phyloP scores from a whole-genome alignment of 2,797 vertebrate genomes.

The Thripadectes ignobilis region DNA sequence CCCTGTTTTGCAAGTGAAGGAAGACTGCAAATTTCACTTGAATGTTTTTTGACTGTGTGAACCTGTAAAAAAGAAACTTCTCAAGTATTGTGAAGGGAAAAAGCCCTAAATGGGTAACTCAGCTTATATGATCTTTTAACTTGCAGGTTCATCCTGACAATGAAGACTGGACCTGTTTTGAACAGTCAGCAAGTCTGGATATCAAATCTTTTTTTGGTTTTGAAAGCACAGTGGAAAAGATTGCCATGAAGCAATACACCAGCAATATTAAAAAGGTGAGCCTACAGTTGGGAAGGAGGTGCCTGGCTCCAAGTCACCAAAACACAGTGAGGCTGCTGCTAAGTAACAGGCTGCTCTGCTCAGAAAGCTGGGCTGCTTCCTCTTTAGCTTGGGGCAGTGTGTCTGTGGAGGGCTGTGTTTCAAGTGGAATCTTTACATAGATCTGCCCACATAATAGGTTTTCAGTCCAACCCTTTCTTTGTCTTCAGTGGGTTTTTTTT shows the following conservation, averaged over 20 bases:
- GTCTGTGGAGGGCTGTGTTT: not conserved
- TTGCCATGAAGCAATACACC: conserved; percentile 96
- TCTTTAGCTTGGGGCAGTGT: not conserved
- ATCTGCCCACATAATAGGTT: not conserved
- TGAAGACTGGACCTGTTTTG: conserved; percentile 96
- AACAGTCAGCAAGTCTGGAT: conserved; percentile 92
- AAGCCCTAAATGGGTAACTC: not conserved
- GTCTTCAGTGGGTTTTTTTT: not conserved
- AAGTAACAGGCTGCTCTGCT: not conserved
- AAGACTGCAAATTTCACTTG: not conserved
- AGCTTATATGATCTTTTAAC: not conserved
- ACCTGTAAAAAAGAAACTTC: not conserved
- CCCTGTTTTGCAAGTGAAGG: not conserved
- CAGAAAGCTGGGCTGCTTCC: not conserved
- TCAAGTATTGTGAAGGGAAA: not conserved
- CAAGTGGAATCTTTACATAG: not conserved
- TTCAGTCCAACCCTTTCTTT: not conserved
- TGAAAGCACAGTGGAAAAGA: conserved; percentile 94
- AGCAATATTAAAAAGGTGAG: conserved; percentile 91
- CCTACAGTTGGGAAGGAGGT: not conserved
- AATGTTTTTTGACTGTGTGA: not conserved
- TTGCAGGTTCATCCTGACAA: conserved; percentile 94
- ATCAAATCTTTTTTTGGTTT: conserved; percentile 98
- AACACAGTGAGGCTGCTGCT: not conserved
- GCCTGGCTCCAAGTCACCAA: not conserved